Percentiles rank a stretch among this genome's conserved stretches.
These are phyloP conservation scores for Tanytarsus gracilentus DNA, from an alignment of 2,888 invertebrate species.

Conservation along the genomic window DNA sequence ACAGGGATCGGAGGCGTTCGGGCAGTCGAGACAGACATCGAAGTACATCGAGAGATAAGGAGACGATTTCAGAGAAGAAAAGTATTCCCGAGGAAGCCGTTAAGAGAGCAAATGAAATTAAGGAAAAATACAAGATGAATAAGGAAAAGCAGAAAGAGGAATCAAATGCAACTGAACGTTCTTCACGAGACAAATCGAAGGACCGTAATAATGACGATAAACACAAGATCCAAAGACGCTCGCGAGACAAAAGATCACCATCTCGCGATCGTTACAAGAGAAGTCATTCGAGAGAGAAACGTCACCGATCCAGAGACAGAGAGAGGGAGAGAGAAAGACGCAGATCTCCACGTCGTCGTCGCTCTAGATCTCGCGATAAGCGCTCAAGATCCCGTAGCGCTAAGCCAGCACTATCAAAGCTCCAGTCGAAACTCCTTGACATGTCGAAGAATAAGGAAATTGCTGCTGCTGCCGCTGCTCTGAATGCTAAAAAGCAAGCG, in stretches of 20 bases:
- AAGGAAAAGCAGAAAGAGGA: slow-evolving; percentile 37
- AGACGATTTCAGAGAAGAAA: slow-evolving; percentile 2
- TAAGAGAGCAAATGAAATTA: slow-evolving; percentile 36
- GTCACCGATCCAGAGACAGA: slow-evolving; percentile 34
- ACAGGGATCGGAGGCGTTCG: slow-evolving; percentile 25
- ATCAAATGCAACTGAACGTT: slow-evolving; percentile 29
- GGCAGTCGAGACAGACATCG: neutral
- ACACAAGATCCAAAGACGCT: slow-evolving; percentile 40
- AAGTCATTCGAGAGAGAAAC: slow-evolving; percentile 37
- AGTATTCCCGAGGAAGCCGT: slow-evolving; percentile 33
- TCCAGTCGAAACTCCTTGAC: slow-evolving; percentile 54
- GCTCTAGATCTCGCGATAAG: slow-evolving; percentile 37
- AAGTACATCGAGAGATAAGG: neutral
- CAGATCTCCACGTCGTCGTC: slow-evolving; percentile 32
- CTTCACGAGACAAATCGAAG: slow-evolving; percentile 30
- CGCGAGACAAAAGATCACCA: slow-evolving; percentile 40
- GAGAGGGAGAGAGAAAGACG: slow-evolving; percentile 35
- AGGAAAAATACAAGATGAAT: slow-evolving; percentile 38
- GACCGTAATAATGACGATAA: slow-evolving; percentile 35
- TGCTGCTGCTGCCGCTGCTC: neutral
- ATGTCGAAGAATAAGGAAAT: slow-evolving; percentile 47
- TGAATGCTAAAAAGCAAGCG: slow-evolving; percentile 26
- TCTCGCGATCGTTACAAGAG: slow-evolving; percentile 41
- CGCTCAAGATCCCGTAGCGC: slow-evolving; percentile 34
- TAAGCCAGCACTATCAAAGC: slow-evolving; percentile 43